These are phyloP conservation scores for Hypomecis punctinalis DNA, from an alignment of 2,888 invertebrate species.

Conservation along the genomic window DNA sequence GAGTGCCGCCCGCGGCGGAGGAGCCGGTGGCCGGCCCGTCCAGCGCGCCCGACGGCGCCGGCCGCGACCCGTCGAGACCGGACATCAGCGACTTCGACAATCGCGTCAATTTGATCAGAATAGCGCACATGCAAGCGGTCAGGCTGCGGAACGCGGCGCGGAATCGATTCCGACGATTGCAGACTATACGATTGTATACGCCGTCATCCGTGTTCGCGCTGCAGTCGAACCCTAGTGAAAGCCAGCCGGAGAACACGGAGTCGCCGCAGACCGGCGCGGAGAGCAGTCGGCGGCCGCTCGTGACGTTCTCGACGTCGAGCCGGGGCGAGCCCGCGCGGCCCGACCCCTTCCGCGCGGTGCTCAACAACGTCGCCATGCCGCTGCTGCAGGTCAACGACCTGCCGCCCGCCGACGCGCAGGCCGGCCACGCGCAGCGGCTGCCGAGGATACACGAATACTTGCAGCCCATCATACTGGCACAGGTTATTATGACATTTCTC, in stretches of 20 bases:
- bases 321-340: constrained; percentile 2
- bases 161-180: constrained; percentile 70
- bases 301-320: constrained; percentile 8
- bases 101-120: constrained; percentile 72
- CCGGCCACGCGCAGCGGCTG: constrained; percentile 58
- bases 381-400: constrained; percentile 87
- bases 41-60: constrained; percentile 56
- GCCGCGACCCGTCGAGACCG: constrained; percentile 55
- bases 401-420: constrained; percentile 56
- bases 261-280: constrained; percentile 50
- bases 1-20: constrained; percentile 48
- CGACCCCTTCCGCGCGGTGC: constrained; percentile 62
- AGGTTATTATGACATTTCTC: constrained; percentile 56
- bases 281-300: constrained; percentile 51
- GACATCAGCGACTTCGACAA: constrained; percentile 68
- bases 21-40: constrained; percentile 73
- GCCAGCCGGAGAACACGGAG: constrained; percentile 52
- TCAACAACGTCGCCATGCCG: constrained; percentile 76
- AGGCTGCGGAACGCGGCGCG: constrained; percentile 73
- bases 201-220: constrained; percentile 76
- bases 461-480: constrained; percentile 79
- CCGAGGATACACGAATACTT: constrained; percentile 77
- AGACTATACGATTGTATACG: constrained; percentile 74
- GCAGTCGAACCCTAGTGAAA: constrained; percentile 54
- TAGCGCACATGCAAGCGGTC: constrained; percentile 75